Percentiles rank a stretch among this genome's conserved stretches.
phyloP scores from a whole-genome alignment of 1,140 invertebrate genomes.

The Drosophila willistoni region DNA sequence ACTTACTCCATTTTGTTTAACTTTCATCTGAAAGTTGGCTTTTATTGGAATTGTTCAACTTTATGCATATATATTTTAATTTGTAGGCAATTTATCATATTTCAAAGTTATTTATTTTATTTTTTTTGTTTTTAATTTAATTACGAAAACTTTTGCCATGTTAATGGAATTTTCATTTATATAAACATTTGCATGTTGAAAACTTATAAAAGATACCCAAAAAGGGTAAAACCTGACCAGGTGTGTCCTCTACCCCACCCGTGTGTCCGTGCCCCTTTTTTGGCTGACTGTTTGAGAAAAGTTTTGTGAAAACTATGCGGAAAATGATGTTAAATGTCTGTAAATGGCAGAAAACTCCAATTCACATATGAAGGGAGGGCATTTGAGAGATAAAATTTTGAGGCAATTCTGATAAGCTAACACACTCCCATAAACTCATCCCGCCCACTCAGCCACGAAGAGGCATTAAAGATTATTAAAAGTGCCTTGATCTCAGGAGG shows the following conservation, averaged over 20 bases:
- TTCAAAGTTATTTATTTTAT: conserved; percentile 3
- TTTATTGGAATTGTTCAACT: conserved; percentile 10
- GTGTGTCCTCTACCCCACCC: conserved; percentile 10
- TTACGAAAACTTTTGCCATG: conserved; percentile 15
- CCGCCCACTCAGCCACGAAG: conserved; percentile 24
- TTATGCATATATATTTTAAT: conserved; percentile 38
- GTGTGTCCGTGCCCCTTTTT: no score
- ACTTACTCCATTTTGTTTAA: background rate
- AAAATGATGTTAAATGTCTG: conserved; percentile 12
- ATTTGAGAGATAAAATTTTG: conserved; percentile 12
- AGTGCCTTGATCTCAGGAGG: conserved; percentile 66
- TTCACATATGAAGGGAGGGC: background rate
- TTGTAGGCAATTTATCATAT: conserved; percentile 19
- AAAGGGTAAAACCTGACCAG: conserved; percentile 21
- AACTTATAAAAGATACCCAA: conserved; percentile 3
- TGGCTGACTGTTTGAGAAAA: background rate
- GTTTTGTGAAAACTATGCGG: conserved; percentile 3
- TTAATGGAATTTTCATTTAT: conserved; percentile 15
- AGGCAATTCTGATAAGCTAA: conserved; percentile 56
- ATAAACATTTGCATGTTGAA: conserved; percentile 1
- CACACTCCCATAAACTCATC: conserved; percentile 29
- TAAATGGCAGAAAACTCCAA: background rate
- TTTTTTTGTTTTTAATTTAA: background rate
- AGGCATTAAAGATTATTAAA: conserved; percentile 75
- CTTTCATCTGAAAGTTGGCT: background rate